phyloP scores from a whole-genome alignment of 2,888 invertebrate genomes.

The Lapara coniferarum region DNA sequence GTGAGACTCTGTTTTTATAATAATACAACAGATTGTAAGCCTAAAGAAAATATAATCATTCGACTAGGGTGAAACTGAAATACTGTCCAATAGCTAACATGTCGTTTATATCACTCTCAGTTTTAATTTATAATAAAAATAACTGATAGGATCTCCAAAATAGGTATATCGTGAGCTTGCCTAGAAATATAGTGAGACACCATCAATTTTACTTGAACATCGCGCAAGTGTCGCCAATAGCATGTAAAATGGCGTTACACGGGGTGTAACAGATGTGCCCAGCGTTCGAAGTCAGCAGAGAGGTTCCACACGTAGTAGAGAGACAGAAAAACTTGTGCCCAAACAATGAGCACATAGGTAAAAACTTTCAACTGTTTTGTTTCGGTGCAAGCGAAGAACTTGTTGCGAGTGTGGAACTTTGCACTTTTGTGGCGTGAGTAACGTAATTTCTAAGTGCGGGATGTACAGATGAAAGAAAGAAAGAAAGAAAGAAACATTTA shows the following conservation, averaged over 20 bases:
- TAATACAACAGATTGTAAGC: no score
- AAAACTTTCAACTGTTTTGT: slow-evolving; percentile 55
- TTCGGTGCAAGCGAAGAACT: slow-evolving; percentile 33
- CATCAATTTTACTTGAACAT: neutral
- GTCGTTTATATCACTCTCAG: no score
- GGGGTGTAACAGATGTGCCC: neutral
- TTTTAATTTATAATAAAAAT: no score
- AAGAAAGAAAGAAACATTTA: no score
- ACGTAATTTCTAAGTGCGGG: neutral
- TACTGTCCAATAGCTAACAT: no score
- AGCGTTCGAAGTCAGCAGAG: slow-evolving; percentile 43
- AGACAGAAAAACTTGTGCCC: slow-evolving; percentile 63
- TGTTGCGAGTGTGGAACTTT: slow-evolving; percentile 16
- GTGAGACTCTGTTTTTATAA: no score
- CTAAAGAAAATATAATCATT: no score
- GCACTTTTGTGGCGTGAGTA: neutral
- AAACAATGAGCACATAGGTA: slow-evolving; percentile 61
- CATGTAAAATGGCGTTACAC: neutral
- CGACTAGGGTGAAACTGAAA: no score
- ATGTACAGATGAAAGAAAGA: no score
- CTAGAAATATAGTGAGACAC: neutral
- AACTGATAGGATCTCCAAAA: no score
- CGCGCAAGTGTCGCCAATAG: neutral
- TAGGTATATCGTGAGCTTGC: no score
- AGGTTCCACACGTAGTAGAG: slow-evolving; percentile 46